Evolutionary conservation across 2,797 vertebrate genomes (phyloP).

Genomic region (Hoplostethus atlanticus): DNA sequence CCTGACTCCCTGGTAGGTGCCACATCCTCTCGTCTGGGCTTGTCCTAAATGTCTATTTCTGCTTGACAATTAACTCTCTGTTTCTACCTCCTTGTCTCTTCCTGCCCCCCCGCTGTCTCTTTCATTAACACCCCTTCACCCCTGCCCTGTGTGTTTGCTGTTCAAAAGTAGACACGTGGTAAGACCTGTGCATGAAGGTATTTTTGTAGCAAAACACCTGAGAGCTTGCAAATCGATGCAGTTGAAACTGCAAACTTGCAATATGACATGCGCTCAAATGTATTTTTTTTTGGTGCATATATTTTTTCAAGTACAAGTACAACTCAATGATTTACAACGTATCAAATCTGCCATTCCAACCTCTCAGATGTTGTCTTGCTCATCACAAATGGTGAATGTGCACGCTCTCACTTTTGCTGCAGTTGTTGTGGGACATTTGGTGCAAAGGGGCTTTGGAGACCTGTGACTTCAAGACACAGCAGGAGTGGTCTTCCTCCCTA

Average conservation of each 20-base stretch:
- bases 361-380: no score
- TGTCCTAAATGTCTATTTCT: conserved; percentile 42
- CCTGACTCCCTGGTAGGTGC: conserved; percentile 31
- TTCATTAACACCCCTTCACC: not conserved
- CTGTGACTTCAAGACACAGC: no score
- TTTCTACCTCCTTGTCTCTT: conserved; percentile 19
- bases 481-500: not conserved
- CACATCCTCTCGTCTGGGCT: conserved; percentile 55
- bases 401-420: not conserved
- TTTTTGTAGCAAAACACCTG: no score
- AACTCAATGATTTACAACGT: no score
- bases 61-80: conserved; percentile 31
- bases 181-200: not conserved
- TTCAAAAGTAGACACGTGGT: conserved; percentile 51
- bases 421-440: not conserved
- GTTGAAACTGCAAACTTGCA: no score
- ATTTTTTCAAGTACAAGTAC: no score
- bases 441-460: no score
- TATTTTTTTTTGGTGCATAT: no score
- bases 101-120: not conserved
- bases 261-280: no score
- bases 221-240: no score
- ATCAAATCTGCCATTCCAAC: no score
- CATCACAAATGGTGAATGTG: not conserved
- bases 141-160: conserved; percentile 20